These are phyloP conservation scores for Craterocephalus amniculus DNA, from an alignment of 2,797 vertebrate species.

Conservation along the genomic window DNA sequence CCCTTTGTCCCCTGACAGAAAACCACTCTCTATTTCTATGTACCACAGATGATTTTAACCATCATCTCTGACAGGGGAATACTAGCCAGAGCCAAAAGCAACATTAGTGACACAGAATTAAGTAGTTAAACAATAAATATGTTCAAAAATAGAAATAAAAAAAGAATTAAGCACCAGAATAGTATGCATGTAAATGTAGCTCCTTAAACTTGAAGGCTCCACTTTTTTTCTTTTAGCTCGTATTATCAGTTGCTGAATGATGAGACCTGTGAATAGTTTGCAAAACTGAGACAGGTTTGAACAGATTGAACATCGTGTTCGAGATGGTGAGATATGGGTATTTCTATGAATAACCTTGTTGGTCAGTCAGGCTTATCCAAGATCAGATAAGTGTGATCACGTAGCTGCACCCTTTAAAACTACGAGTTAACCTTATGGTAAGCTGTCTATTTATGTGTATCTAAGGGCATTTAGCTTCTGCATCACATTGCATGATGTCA, in stretches of 20 bases:
- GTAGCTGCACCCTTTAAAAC: slow-evolving; percentile 8
- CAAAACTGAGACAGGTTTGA: slow-evolving; percentile 45
- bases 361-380: slow-evolving; percentile 27
- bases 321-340: slow-evolving; percentile 44
- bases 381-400: slow-evolving; percentile 22
- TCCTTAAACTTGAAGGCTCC: slow-evolving; percentile 2
- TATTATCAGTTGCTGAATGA: slow-evolving; percentile 16
- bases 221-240: neutral
- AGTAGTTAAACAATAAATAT: neutral
- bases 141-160: neutral
- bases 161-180: neutral
- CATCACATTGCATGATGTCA: neutral
- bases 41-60: neutral
- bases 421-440: neutral
- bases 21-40: neutral
- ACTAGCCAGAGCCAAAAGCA: neutral
- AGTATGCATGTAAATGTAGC: neutral
- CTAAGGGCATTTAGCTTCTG: slow-evolving; percentile 6
- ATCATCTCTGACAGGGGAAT: neutral
- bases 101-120: neutral
- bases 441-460: slow-evolving; percentile 10
- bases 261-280: slow-evolving; percentile 15
- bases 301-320: slow-evolving; percentile 49
- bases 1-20: neutral
- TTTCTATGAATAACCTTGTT: slow-evolving; percentile 18